phyloP scores from a whole-genome alignment of 2,113 vertebrate genomes.

The Etia nguti region DNA sequence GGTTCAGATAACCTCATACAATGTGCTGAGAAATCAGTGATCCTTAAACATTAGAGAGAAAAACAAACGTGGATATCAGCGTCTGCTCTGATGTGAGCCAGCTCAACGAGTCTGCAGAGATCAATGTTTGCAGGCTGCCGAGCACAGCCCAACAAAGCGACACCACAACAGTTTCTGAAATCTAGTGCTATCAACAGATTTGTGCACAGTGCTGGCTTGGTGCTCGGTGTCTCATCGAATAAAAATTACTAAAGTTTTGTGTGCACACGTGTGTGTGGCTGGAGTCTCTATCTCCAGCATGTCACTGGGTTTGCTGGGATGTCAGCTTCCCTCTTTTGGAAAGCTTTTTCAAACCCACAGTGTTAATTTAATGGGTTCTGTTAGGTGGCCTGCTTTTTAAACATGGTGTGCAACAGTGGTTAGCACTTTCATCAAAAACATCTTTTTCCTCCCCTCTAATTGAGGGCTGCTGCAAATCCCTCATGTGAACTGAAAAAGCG shows the following conservation, averaged over 20 bases:
- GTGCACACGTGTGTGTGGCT: background rate
- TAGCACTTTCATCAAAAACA: background rate
- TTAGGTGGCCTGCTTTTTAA: background rate
- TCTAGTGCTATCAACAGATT: background rate
- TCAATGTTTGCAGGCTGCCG: background rate
- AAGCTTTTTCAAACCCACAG: slow-evolving; percentile 16
- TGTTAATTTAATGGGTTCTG: slow-evolving; percentile 24
- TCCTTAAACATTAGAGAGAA: background rate
- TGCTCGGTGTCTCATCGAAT: background rate
- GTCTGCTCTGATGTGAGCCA: background rate
- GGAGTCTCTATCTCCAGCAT: background rate
- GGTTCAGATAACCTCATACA: background rate
- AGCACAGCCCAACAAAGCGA: background rate
- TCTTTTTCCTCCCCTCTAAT: background rate
- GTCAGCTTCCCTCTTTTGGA: slow-evolving; percentile 3
- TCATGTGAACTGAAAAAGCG: background rate
- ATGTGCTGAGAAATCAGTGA: background rate
- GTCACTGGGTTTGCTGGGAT: background rate
- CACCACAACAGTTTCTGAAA: background rate
- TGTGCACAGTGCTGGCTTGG: background rate
- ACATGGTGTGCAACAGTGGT: background rate
- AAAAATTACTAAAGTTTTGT: background rate
- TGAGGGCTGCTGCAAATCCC: background rate
- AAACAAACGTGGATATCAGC: background rate
- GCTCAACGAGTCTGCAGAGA: background rate